Evolutionary conservation across 2,113 vertebrate genomes (phyloP), one percentile per base, ranked within the genome.

Genomic region (Dromaius novaehollandiae): DNA sequence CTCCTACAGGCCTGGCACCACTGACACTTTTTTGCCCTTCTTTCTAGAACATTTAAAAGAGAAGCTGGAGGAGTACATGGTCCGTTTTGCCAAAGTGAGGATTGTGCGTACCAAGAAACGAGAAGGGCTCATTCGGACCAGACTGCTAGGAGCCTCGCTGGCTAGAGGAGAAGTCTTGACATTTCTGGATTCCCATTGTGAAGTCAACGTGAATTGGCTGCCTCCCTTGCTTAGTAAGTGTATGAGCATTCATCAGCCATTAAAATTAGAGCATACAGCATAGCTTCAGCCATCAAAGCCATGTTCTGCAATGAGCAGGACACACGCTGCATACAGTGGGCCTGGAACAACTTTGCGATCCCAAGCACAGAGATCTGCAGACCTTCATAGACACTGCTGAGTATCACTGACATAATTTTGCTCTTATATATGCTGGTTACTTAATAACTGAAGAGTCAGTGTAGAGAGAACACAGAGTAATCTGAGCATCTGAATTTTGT

Each of bases 181-280:
- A 1, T 99, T 99, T 95, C 96, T 99, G 89, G 99, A 99, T 91
- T 99, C 99, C n/a, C 99, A 99, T 93, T 99, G 99, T 1, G 99
- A 99, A 95, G 98, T 99, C 96, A 99, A 99, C n/a, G 97, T 99
- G 94, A 99, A 99, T 91, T 99, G 99, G 99, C 98, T 99, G 84
- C 99, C 99, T 51, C 99, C 99, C 3, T 97, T 99, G 83, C 98
- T 99, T 44, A 98, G 99, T 99, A 98, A 98, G 99, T 98, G 82
- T 51, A 12, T 20, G 34, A 93, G 61, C 1, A 0, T 90, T 83
- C 53, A n/a, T 80, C 83, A 88, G 79, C n/a, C 61, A 6, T 65
- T 76, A 11, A 63, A 88, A 55, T 22, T 51, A 74, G 36, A 95
- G n/a, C 13, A 3, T 8, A 9, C 18, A 65, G 44, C 6, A 2